These are phyloP conservation scores for Drosophila tani DNA, from an alignment of 1,140 invertebrate species.

Conservation along the genomic window DNA sequence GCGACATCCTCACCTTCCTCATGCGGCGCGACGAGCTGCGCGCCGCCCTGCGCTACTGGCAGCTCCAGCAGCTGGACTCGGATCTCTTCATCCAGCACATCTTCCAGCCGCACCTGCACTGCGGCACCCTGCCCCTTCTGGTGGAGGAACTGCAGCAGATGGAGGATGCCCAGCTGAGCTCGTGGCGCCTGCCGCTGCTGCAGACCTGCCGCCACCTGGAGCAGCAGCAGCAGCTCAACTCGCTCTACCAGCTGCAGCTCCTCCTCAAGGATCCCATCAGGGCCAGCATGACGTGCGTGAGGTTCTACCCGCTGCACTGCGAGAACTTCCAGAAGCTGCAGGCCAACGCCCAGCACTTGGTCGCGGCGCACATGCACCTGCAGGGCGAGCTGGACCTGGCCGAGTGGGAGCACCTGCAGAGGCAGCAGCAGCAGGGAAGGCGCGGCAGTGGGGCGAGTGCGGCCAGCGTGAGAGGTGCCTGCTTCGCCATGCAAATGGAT, in stretches of 20 bases:
- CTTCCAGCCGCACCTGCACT: conserved; percentile 88
- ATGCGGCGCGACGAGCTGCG: conserved; percentile 88
- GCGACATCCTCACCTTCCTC: conserved; percentile 89
- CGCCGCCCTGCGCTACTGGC: conserved; percentile 88
- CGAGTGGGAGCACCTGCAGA: conserved; percentile 79
- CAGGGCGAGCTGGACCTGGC: conserved; percentile 82
- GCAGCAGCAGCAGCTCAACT: conserved; percentile 87
- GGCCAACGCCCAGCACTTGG: conserved; percentile 86
- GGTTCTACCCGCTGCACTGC: conserved; percentile 88
- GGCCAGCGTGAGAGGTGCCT: conserved; percentile 42
- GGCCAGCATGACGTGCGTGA: conserved; percentile 90
- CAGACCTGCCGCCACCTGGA: conserved; percentile 89
- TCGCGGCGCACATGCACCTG: conserved; percentile 88
- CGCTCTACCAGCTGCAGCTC: conserved; percentile 89
- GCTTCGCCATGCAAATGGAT: conserved; percentile 89
- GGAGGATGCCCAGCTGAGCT: conserved; percentile 87
- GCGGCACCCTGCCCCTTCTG: conserved; percentile 87
- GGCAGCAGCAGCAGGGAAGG: conserved; percentile 47
- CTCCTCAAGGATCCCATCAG: conserved; percentile 89
- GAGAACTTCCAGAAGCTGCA: conserved; percentile 87
- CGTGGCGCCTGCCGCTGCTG: conserved; percentile 89
- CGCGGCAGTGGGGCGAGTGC: conserved; percentile 51
- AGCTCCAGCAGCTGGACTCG: conserved; percentile 88
- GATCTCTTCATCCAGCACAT: conserved; percentile 90
- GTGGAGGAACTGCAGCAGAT: conserved; percentile 86